Percentiles rank a stretch among this genome's conserved stretches.
Evolutionary conservation across 2,888 invertebrate species (phyloP).

Genomic region (Apodemia mormo): DNA sequence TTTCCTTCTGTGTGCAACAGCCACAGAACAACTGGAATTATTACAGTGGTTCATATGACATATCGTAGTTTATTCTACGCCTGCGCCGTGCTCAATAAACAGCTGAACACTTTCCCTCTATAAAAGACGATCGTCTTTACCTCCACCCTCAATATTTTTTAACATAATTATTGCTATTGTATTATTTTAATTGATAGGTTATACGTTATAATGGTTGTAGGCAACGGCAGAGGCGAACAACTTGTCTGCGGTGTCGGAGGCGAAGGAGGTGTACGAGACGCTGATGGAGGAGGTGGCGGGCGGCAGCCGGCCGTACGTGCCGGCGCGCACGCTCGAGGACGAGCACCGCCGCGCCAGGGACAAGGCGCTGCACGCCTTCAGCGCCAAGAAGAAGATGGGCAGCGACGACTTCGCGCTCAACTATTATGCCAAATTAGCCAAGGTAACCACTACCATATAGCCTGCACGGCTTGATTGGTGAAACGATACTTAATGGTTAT

Average conservation of each 20-base stretch:
- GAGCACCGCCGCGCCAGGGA: conserved; percentile 92
- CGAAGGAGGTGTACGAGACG: conserved; percentile 93
- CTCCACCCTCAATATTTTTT: too few relatives aligned
- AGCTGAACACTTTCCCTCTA: too few relatives aligned
- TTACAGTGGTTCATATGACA: too few relatives aligned
- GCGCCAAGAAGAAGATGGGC: conserved; percentile 97
- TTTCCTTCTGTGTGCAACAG: too few relatives aligned
- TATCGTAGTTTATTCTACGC: too few relatives aligned
- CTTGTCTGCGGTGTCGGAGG: conserved; percentile 95
- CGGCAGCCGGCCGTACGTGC: conserved; percentile 94
- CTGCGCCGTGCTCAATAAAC: too few relatives aligned
- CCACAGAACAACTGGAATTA: too few relatives aligned
- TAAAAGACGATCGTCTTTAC: too few relatives aligned
- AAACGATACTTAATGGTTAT: too few relatives aligned
- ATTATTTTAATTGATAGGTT: too few relatives aligned
- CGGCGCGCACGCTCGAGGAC: conserved; percentile 88
- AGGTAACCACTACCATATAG: conserved; percentile 64
- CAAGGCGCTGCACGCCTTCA: conserved; percentile 87
- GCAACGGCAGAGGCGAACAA: conserved; percentile 99
- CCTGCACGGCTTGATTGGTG: too few relatives aligned
- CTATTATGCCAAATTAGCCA: conserved; percentile 89
- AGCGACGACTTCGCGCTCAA: conserved; percentile 94
- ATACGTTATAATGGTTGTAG: conserved; percentile 59
- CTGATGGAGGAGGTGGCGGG: conserved; percentile 98
- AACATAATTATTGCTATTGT: too few relatives aligned